These are phyloP conservation scores for Papilio protenor DNA, from an alignment of 2,888 invertebrate genomes.

Conservation along the genomic window DNA sequence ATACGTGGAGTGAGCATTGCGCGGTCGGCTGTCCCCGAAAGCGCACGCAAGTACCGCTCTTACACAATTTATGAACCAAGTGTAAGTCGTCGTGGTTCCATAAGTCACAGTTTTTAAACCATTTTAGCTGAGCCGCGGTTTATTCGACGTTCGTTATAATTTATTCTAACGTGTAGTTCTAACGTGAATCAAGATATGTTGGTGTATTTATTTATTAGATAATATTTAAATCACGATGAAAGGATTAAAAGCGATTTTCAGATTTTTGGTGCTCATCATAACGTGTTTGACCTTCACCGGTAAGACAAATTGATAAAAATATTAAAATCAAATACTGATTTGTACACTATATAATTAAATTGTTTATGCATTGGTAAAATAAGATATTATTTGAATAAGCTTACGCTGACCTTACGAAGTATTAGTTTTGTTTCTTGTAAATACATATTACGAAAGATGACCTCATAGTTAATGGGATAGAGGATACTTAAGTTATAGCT, in stretches of 20 bases:
- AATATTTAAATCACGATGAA: conserved; percentile 71
- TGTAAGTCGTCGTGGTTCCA: conserved; percentile 42
- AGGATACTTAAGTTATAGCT: not conserved
- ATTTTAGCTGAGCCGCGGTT: conserved; percentile 12
- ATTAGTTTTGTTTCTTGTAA: conserved; percentile 13
- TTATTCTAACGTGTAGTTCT: conserved; percentile 24
- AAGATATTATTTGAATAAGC: conserved; percentile 8
- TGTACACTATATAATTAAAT: not conserved
- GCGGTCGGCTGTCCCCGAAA: conserved; percentile 69
- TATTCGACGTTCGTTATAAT: conserved; percentile 33
- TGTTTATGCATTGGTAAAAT: conserved; percentile 1
- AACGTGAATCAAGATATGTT: conserved; percentile 40
- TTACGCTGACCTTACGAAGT: conserved; percentile 6
- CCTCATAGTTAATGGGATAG: conserved; percentile 20
- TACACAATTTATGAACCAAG: conserved; percentile 56
- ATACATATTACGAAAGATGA: conserved; percentile 23
- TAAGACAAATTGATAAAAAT: conserved; percentile 54
- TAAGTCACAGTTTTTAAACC: conserved; percentile 42
- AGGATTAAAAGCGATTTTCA: conserved; percentile 58
- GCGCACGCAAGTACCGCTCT: conserved; percentile 69
- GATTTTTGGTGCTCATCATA: conserved; percentile 60
- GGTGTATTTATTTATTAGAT: conserved; percentile 47
- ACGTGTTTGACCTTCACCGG: conserved; percentile 65
- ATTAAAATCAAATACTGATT: conserved; percentile 1
- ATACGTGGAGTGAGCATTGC: conserved; percentile 64